phyloP scores from a whole-genome alignment of 2,797 vertebrate genomes.

The Sylvilagus floridanus region DNA sequence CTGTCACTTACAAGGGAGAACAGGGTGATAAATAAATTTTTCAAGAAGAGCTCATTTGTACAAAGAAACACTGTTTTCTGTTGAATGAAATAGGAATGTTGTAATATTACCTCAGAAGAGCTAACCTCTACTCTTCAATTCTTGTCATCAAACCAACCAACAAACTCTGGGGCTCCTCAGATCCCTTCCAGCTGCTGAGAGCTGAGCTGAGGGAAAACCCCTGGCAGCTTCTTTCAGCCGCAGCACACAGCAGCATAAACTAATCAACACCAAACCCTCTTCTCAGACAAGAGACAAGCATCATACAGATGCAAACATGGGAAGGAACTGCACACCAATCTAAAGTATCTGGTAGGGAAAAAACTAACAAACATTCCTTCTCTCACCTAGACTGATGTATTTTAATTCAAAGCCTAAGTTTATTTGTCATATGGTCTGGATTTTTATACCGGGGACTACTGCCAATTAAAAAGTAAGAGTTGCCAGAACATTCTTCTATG shows the following conservation, averaged over 20 bases:
- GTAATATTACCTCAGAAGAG: too few species aligned
- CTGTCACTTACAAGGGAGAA: too few species aligned
- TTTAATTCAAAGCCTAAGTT: neutral
- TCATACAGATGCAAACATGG: neutral
- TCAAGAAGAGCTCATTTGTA: too few species aligned
- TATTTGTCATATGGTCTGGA: neutral
- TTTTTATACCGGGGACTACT: neutral
- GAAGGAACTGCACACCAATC: too few species aligned
- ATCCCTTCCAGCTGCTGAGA: neutral
- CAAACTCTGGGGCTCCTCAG: neutral
- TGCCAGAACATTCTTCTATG: neutral
- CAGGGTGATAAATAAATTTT: too few species aligned
- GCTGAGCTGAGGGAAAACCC: neutral
- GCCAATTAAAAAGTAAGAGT: neutral
- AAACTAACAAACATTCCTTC: neutral
- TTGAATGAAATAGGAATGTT: neutral
- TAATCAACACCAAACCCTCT: neutral
- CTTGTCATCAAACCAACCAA: fast-evolving
- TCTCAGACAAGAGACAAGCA: neutral
- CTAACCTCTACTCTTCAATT: neutral
- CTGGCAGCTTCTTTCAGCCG: neutral
- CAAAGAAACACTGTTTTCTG: neutral
- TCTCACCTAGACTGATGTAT: neutral
- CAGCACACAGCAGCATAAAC: fast-evolving
- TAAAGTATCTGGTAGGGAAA: neutral